These are phyloP conservation scores for Syngnathus typhle DNA, from an alignment of 2,113 vertebrate species.

Conservation along the genomic window DNA sequence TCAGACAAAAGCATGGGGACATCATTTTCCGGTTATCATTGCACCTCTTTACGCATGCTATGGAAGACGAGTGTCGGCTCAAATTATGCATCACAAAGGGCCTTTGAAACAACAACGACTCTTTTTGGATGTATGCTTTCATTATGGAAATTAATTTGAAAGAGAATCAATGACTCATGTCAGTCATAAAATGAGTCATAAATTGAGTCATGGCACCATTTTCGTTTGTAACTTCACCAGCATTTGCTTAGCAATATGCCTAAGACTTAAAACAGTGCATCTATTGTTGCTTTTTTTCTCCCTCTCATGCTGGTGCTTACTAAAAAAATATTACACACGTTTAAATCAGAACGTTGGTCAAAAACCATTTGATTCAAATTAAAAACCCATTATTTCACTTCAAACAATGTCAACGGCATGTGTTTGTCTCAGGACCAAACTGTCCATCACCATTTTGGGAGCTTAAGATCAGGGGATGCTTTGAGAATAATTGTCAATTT, in stretches of 20 bases:
- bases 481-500: no score
- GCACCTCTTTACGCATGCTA: conserved; percentile 21
- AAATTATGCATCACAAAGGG: conserved; percentile 31
- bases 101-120: conserved; percentile 23
- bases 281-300: background rate
- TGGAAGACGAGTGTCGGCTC: conserved; percentile 5
- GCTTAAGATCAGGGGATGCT: no score
- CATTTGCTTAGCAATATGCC: background rate
- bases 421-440: no score
- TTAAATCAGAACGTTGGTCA: no score
- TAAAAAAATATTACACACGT: no score
- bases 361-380: no score
- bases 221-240: background rate
- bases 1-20: conserved; percentile 44
- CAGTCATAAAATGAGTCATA: background rate
- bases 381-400: no score
- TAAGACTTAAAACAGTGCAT: background rate
- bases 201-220: background rate
- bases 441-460: no score
- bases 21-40: conserved; percentile 45
- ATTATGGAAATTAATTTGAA: conserved; percentile 6
- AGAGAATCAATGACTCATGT: background rate
- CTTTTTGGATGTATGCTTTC: conserved; percentile 16
- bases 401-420: no score
- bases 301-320: background rate